Percentiles rank a stretch among this genome's conserved stretches.
These are phyloP conservation scores for Muraenolepis orangiensis DNA, from an alignment of 2,797 vertebrate species.

Conservation along the genomic window DNA sequence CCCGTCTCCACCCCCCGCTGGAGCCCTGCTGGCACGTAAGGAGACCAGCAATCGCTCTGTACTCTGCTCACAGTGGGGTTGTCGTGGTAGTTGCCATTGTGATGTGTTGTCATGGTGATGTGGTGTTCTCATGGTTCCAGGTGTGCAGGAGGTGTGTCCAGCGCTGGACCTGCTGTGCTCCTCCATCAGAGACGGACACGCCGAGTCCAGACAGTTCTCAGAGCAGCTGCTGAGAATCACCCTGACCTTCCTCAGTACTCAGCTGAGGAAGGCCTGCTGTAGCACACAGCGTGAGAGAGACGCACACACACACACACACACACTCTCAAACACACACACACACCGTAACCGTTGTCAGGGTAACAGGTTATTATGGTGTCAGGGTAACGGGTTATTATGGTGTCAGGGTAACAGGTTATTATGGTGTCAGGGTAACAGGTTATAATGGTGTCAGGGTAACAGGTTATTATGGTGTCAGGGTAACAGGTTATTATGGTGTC, in stretches of 20 bases:
- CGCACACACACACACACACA: conserved; percentile 12
- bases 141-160: conserved; percentile 81
- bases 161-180: conserved; percentile 85
- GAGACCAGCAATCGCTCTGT: too few relatives aligned
- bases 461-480: too few relatives aligned
- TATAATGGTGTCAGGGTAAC: too few relatives aligned
- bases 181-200: conserved; percentile 74
- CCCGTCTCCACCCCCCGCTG: conserved; percentile 22
- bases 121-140: conserved; percentile 56
- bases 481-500: too few relatives aligned
- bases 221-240: conserved; percentile 91
- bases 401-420: too few relatives aligned
- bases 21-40: conserved; percentile 76
- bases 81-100: not conserved
- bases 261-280: conserved; percentile 78
- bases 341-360: too few relatives aligned
- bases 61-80: too few relatives aligned
- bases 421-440: too few relatives aligned
- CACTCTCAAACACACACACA: not conserved
- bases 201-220: conserved; percentile 84
- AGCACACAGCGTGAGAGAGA: conserved; percentile 67
- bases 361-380: too few relatives aligned
- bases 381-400: too few relatives aligned
- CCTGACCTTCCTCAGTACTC: conserved; percentile 82
- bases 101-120: not conserved